Evolutionary conservation across 2,797 vertebrate genomes (phyloP).

Genomic region (Oreochromis grahami): DNA sequence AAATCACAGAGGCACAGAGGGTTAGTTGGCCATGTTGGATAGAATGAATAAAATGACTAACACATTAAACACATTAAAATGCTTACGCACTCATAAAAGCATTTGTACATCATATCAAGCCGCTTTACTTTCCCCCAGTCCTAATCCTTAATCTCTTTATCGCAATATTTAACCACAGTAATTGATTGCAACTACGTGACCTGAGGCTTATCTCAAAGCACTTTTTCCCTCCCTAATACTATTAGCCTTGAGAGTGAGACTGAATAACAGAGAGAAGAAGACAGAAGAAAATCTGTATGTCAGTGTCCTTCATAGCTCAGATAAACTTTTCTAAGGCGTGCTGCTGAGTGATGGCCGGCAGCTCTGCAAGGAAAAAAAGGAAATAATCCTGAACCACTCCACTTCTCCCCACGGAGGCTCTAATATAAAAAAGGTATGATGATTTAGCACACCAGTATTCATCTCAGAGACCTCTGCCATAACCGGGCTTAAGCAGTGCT

Average conservation of each 20-base stretch:
- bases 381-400: constrained; percentile 66
- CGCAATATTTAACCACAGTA: constrained; percentile 67
- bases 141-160: constrained; percentile 67
- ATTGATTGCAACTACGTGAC: constrained; percentile 65
- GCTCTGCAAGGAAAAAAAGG: constrained; percentile 11
- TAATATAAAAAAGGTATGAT: constrained; percentile 69
- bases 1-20: not conserved
- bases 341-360: constrained; percentile 57
- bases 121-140: constrained; percentile 20
- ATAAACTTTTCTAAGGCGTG: constrained; percentile 50
- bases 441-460: constrained; percentile 67
- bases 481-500: constrained; percentile 75
- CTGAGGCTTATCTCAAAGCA: constrained; percentile 62
- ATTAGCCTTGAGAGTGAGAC: constrained; percentile 48
- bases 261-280: constrained; percentile 31
- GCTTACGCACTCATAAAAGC: not conserved
- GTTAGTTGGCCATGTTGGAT: not conserved
- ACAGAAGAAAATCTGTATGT: constrained; percentile 38
- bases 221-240: constrained; percentile 51
- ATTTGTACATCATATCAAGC: constrained; percentile 25
- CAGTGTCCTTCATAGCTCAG: constrained; percentile 55
- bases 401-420: constrained; percentile 56
- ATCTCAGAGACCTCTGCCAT: constrained; percentile 75
- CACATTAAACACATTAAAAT: not conserved
- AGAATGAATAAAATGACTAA: constrained; percentile 9